Base-by-base conservation (phyloP, 2,797 vertebrate species). In the Gymnodraco acuticeps region DNA sequence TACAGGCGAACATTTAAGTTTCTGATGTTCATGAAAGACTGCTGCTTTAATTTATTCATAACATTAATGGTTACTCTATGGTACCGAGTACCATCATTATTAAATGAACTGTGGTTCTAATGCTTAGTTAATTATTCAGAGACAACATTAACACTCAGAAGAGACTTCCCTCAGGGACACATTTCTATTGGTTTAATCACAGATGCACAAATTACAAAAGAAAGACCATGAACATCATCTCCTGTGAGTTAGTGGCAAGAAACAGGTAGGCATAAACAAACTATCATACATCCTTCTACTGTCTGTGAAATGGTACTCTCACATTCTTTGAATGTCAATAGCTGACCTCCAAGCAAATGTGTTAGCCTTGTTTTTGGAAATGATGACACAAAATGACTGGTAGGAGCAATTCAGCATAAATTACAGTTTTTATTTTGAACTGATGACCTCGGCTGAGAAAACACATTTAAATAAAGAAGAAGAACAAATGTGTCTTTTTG, bases 91-190 rank as follows among this genome's bases (percentile, higher is more conserved):
- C 1, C 33, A 38, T 9, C 87, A 82, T 77, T 71, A 85, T 90
- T 89, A 68, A 80, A 74, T 83, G 85, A 82, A 70, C 64, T 19
- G 45, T 64, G 33, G 79, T 83, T 83, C 73, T 74, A 73, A 81
- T 81, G 85, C 81, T 86, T 78, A 77, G 75, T 71, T 84, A 84
- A 87, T 90, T 86, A 84, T 79, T 10, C 75, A 73, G 70, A 58
- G 69, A 75, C 82, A 75, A 83, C 84, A 75, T 89, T 86, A 71
- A 80, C 11, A 46, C 68, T 77, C 64, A 12, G 70, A 52, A 53
- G 58, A 53, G 58, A 71, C 46, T 9, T 77, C 67, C 64, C 80
- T 58, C 42, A 19, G 78, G 77, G 82, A 75, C 68, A 73, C 71
- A 70, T 80, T 79, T 83, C 74, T 79, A 78, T 79, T 67, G 41